Conservation (phyloP, 2,797 vertebrate genomes). For the Pelodytes ibericus region DNA sequence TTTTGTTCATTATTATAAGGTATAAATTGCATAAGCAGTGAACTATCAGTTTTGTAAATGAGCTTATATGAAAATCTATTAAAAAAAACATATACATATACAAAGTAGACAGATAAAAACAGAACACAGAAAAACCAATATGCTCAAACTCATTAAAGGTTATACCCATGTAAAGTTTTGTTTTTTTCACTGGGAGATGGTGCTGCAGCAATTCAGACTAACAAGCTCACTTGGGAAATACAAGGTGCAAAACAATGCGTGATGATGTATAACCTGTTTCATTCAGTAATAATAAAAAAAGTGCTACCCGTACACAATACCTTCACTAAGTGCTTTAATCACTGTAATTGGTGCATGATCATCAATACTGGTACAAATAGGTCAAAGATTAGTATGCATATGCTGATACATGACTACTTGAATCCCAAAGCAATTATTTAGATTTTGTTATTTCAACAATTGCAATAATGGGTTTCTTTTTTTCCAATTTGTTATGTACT, state of each 20-base stretch:
- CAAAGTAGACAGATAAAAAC: slow-evolving; percentile 22
- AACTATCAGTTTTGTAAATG: slow-evolving; percentile 29
- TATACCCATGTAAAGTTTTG: background rate
- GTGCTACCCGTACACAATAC: no score
- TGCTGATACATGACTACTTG: no score
- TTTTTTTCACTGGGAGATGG: background rate
- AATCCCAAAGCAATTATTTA: no score
- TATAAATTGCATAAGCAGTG: slow-evolving; percentile 32
- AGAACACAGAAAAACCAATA: slow-evolving; percentile 4
- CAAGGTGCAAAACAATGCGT: background rate
- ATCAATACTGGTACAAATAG: no score
- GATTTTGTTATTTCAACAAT: no score
- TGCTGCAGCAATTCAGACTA: background rate
- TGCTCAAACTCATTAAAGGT: slow-evolving; percentile 1
- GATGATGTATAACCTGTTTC: background rate
- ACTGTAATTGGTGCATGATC: no score
- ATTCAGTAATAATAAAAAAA: background rate
- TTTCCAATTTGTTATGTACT: no score
- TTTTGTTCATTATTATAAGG: slow-evolving; percentile 38
- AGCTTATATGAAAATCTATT: slow-evolving; percentile 2
- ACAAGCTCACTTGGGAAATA: slow-evolving; percentile 2
- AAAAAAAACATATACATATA: slow-evolving; percentile 5
- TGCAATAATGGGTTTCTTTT: no score
- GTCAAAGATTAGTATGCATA: no score
- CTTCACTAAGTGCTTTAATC: no score